phyloP scores from a whole-genome alignment of 30 jellyfish, hydroid and myxozoan species.

The Rhopilema esculentum region DNA sequence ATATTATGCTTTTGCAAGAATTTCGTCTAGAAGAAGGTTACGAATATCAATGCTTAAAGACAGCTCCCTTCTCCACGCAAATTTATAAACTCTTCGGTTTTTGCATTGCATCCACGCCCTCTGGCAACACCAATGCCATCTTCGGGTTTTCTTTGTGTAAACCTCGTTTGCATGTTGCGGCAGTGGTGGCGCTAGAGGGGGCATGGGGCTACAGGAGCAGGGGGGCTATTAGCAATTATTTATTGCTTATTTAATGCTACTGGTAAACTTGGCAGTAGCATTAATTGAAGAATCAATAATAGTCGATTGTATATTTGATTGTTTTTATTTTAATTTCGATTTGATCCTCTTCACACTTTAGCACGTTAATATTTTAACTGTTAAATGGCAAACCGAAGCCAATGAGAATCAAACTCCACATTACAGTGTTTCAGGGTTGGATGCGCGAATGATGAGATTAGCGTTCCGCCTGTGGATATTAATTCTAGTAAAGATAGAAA shows the following conservation, averaged over 20 bases:
- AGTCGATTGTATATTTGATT: background rate
- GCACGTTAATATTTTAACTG: background rate
- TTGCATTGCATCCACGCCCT: too few species aligned
- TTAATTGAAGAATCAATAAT: background rate
- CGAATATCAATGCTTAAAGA: too few species aligned
- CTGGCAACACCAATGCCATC: too few species aligned
- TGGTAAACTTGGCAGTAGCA: background rate
- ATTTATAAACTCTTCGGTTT: too few species aligned
- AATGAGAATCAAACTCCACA: background rate
- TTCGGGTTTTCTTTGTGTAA: too few species aligned
- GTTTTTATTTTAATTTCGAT: background rate
- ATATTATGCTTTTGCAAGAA: background rate
- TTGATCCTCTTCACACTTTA: background rate
- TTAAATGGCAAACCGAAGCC: background rate
- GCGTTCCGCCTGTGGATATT: background rate
- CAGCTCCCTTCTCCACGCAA: too few species aligned
- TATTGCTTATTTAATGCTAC: background rate
- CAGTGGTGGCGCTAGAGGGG: background rate
- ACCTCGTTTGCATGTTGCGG: background rate
- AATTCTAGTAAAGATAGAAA: background rate
- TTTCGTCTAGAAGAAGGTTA: too few species aligned
- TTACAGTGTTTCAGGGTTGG: background rate
- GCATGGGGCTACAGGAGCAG: background rate
- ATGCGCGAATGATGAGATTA: background rate
- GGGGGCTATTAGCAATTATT: background rate